phyloP scores from a whole-genome alignment of 2,797 vertebrate genomes.

The Eurystomus glaucurus region DNA sequence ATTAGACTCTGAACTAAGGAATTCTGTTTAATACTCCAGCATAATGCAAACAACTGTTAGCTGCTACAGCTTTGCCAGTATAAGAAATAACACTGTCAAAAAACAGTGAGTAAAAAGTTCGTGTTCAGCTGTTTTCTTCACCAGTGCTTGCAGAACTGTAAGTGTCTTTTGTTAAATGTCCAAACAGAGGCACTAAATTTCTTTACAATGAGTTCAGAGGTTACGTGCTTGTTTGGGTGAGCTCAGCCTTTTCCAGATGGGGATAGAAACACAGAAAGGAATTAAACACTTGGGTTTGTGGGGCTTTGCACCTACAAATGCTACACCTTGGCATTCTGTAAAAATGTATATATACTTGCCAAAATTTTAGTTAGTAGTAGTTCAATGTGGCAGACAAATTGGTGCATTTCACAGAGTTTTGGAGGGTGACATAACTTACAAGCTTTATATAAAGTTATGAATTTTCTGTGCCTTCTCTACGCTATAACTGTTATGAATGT shows the following conservation, averaged over 20 bases:
- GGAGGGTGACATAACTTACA: neutral
- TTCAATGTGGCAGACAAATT: neutral
- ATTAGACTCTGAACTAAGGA: neutral
- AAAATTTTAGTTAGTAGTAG: neutral
- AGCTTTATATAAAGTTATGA: neutral
- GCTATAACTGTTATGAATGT: neutral
- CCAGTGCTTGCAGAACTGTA: neutral
- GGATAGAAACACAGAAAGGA: neutral
- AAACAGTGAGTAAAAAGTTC: neutral
- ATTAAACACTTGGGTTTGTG: neutral
- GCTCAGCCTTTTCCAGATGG: neutral
- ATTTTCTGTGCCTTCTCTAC: neutral
- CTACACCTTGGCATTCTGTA: neutral
- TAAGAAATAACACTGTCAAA: neutral
- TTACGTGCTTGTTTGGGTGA: neutral
- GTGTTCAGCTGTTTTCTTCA: neutral
- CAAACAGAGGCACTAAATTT: neutral
- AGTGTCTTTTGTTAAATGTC: neutral
- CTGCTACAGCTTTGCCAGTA: neutral
- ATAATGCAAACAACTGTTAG: neutral
- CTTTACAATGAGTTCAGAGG: neutral
- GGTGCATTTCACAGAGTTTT: neutral
- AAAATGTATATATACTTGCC: neutral
- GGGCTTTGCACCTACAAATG: neutral
- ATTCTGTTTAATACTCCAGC: neutral